These are phyloP conservation scores for Lontra canadensis DNA, from an alignment of 2,113 vertebrate species.

Conservation along the genomic window DNA sequence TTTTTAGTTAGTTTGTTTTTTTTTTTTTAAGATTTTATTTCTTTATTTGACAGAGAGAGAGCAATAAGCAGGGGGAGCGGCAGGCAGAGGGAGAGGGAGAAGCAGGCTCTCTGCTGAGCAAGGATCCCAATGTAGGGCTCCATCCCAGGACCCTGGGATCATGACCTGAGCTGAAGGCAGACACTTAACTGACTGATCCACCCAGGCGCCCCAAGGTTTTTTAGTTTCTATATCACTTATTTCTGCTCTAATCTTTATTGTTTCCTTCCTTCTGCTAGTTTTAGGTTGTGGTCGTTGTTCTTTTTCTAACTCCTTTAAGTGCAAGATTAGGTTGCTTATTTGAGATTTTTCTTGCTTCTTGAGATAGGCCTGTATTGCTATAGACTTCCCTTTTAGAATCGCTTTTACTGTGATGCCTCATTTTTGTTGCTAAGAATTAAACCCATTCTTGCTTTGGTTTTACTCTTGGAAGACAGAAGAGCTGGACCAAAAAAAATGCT, in stretches of 20 bases:
- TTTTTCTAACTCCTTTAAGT: background rate
- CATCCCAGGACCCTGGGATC: too few species aligned
- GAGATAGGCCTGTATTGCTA: background rate
- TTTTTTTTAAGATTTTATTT: too few species aligned
- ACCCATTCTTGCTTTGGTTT: background rate
- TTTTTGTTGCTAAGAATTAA: constrained; percentile 26
- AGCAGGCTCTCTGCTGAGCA: too few species aligned
- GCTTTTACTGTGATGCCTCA: background rate
- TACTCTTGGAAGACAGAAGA: background rate
- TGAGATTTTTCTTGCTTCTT: background rate
- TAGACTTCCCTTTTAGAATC: background rate
- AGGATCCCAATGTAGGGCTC: too few species aligned
- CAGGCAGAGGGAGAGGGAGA: too few species aligned
- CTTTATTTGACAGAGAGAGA: too few species aligned
- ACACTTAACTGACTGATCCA: too few species aligned
- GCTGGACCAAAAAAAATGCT: background rate
- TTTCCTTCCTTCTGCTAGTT: background rate
- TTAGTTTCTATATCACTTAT: background rate
- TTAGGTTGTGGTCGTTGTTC: background rate
- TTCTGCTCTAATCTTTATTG: background rate
- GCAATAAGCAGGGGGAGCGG: too few species aligned
- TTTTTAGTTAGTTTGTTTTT: background rate
- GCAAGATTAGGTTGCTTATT: background rate
- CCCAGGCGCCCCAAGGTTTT: background rate
- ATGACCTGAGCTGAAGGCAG: too few species aligned